phyloP scores from a whole-genome alignment of 1,140 invertebrate species.

The Anastrepha ludens region DNA sequence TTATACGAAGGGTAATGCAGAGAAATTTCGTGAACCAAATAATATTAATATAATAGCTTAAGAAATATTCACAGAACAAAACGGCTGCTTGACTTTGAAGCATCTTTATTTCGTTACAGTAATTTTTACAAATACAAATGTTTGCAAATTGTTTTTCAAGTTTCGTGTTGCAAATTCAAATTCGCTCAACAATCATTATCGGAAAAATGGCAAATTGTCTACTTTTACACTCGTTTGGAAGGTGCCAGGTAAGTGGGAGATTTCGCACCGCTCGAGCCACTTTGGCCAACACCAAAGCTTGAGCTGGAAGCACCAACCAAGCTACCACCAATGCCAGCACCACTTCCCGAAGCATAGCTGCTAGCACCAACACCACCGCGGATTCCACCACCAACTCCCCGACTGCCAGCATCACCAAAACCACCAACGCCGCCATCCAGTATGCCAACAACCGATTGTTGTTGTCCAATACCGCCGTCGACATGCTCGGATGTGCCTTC shows the following conservation, averaged over 20 bases:
- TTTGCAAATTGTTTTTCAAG: background rate
- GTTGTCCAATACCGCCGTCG: slow-evolving; percentile 55
- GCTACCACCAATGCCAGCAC: slow-evolving; percentile 29
- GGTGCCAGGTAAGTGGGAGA: slow-evolving; percentile 55
- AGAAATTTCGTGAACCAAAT: too few relatives aligned
- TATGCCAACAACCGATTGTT: slow-evolving; percentile 57
- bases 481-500: slow-evolving; percentile 56
- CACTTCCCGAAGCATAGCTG: slow-evolving; percentile 21
- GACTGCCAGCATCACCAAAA: background rate
- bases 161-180: background rate
- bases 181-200: slow-evolving; percentile 8
- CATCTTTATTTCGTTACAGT: background rate
- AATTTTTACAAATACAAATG: background rate
- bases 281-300: slow-evolving; percentile 24
- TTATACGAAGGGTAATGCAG: too few relatives aligned
- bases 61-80: too few relatives aligned
- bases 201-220: background rate
- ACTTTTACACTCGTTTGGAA: background rate
- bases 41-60: too few relatives aligned
- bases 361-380: slow-evolving; percentile 14
- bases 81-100: too few relatives aligned
- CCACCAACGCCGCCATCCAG: slow-evolving; percentile 46
- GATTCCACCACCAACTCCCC: background rate
- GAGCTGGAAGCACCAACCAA: background rate
- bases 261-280: background rate